Percentiles rank a stretch among this genome's conserved stretches.
Evolutionary conservation across 2,888 invertebrate species (phyloP).

Genomic region (Acholoe squamosa): DNA sequence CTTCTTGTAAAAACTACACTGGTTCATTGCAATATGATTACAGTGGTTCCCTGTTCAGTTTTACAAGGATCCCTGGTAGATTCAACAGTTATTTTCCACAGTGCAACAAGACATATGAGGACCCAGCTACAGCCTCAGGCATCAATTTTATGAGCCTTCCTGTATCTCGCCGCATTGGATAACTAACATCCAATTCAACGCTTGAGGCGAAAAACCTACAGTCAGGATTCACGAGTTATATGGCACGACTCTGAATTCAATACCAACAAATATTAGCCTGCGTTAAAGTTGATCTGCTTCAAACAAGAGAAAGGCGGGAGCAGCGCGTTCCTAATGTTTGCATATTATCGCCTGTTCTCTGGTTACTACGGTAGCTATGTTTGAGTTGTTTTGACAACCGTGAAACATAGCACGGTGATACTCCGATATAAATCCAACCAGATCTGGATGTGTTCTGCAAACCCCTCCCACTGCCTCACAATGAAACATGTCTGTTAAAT

Average conservation of each 20-base stretch:
- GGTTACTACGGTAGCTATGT: background rate
- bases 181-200: background rate
- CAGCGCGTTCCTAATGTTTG: background rate
- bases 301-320: background rate
- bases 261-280: slow-evolving; percentile 39
- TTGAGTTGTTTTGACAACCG: slow-evolving; percentile 28
- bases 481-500: no score
- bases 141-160: background rate
- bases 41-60: no score
- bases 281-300: slow-evolving; percentile 39
- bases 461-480: no score
- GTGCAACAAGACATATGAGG: no score
- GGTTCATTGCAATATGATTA: no score
- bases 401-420: slow-evolving; percentile 29
- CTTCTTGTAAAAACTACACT: no score
- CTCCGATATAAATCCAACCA: background rate
- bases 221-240: background rate
- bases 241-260: background rate
- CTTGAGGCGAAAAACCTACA: background rate
- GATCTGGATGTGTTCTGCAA: background rate
- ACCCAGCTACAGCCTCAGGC: no score
- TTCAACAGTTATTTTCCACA: no score
- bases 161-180: background rate
- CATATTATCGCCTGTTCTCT: slow-evolving; percentile 27
- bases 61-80: no score